Percentiles rank a stretch among this genome's conserved stretches.
Evolutionary conservation across 2,888 invertebrate species (phyloP).

Genomic region (Drosophila monieri): DNA sequence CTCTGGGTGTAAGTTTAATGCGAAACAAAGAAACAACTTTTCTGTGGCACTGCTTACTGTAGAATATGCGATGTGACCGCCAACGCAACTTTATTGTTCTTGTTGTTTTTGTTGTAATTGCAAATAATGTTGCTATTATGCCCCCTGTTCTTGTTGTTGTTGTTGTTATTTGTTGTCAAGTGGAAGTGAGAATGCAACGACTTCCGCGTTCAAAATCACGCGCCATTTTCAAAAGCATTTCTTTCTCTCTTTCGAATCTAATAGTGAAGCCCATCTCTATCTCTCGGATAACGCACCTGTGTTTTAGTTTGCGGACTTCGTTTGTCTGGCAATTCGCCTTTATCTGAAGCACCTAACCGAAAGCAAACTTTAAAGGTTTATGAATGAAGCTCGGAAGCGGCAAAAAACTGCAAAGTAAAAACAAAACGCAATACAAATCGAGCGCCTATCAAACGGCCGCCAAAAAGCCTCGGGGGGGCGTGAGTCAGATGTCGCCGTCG

Average conservation of each 20-base stretch:
- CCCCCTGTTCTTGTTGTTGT: not conserved
- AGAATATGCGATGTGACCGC: slow-evolving; percentile 47
- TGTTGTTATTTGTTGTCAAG: slow-evolving; percentile 43
- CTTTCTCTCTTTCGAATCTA: not conserved
- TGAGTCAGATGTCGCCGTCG: slow-evolving; percentile 42
- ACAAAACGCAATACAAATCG: slow-evolving; percentile 9
- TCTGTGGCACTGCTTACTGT: not conserved
- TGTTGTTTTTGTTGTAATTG: slow-evolving; percentile 28
- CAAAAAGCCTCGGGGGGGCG: slow-evolving; percentile 18
- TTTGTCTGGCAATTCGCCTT: slow-evolving; percentile 40
- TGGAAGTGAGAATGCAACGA: slow-evolving; percentile 39
- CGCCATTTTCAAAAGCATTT: slow-evolving; percentile 36
- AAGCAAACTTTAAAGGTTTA: slow-evolving; percentile 57
- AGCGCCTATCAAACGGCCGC: slow-evolving; percentile 29
- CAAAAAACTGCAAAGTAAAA: slow-evolving; percentile 33
- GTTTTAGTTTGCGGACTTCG: slow-evolving; percentile 27
- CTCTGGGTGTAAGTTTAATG: slow-evolving; percentile 11
- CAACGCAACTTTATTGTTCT: slow-evolving; percentile 47
- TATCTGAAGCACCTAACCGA: slow-evolving; percentile 34
- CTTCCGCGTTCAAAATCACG: slow-evolving; percentile 63
- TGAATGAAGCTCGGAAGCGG: slow-evolving; percentile 55
- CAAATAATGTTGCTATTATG: not conserved
- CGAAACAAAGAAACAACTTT: slow-evolving; percentile 66
- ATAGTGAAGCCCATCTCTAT: slow-evolving; percentile 1
- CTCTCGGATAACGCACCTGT: slow-evolving; percentile 29